phyloP scores from a whole-genome alignment of 2,888 invertebrate genomes.

The Ennomos fuscantarius region DNA sequence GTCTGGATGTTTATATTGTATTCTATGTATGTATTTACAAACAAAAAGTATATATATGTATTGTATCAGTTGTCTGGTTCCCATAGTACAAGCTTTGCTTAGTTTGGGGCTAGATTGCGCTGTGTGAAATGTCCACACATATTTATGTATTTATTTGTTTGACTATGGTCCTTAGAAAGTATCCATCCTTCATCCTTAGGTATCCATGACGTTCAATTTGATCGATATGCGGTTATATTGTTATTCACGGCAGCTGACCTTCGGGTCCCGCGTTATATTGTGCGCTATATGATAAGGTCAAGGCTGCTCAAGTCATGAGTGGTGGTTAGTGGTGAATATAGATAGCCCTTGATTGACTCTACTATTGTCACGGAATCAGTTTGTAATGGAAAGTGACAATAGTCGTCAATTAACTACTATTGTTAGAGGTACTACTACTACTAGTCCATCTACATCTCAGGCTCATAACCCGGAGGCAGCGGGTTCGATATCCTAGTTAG shows the following conservation, averaged over 20 bases:
- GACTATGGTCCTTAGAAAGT: conserved; percentile 25
- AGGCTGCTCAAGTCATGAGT: conserved; percentile 43
- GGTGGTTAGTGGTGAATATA: conserved; percentile 16
- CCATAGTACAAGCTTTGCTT: no score
- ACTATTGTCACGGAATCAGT: conserved; percentile 5
- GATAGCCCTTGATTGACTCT: conserved; percentile 6
- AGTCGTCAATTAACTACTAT: not conserved
- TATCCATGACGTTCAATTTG: conserved; percentile 43
- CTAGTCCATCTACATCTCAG: no score
- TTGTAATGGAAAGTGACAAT: conserved; percentile 1
- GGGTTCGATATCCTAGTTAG: no score
- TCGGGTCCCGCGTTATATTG: conserved; percentile 46
- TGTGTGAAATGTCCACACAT: no score
- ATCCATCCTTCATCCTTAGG: no score
- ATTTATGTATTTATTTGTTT: conserved; percentile 13
- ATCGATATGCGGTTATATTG: conserved; percentile 51
- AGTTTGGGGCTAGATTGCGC: no score
- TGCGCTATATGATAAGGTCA: conserved; percentile 61
- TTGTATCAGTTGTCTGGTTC: no score
- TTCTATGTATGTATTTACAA: no score
- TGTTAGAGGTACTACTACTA: no score
- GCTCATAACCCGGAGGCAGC: no score
- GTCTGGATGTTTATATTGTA: no score
- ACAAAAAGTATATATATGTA: no score
- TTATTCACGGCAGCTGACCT: conserved; percentile 49